Evolutionary conservation across 2,113 vertebrate genomes (phyloP).

Genomic region (Mormoops blainvillei): DNA sequence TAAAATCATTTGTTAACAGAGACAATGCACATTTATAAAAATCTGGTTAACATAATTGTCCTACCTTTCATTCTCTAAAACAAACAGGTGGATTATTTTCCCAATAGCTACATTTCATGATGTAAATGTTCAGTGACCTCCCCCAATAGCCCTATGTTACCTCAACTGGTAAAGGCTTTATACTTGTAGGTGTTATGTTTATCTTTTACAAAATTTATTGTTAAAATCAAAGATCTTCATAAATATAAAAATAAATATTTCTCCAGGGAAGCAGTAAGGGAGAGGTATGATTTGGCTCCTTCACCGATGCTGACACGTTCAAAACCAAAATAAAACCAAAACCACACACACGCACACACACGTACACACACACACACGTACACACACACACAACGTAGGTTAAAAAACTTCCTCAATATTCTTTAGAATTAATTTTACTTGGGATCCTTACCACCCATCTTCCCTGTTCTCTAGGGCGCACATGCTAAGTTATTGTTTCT

Average conservation of each 20-base stretch:
- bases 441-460: background rate
- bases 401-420: background rate
- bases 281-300: background rate
- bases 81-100: background rate
- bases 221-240: background rate
- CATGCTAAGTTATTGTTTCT: background rate
- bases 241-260: background rate
- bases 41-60: background rate
- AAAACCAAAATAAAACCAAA: background rate
- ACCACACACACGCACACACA: background rate
- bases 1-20: constrained; percentile 17
- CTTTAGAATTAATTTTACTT: background rate
- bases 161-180: background rate
- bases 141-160: background rate
- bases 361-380: too few relatives aligned
- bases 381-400: background rate
- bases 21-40: background rate
- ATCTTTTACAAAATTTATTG: background rate
- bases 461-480: background rate
- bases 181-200: background rate
- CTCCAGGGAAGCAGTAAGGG: background rate
- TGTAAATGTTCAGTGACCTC: background rate
- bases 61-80: constrained; percentile 15
- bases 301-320: background rate
- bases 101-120: background rate